A percentile compares a stretch with the other conserved stretches of the same genome.
These are phyloP conservation scores for Eriocheir sinensis DNA, from an alignment of 1,140 invertebrate species.

Conservation along the genomic window DNA sequence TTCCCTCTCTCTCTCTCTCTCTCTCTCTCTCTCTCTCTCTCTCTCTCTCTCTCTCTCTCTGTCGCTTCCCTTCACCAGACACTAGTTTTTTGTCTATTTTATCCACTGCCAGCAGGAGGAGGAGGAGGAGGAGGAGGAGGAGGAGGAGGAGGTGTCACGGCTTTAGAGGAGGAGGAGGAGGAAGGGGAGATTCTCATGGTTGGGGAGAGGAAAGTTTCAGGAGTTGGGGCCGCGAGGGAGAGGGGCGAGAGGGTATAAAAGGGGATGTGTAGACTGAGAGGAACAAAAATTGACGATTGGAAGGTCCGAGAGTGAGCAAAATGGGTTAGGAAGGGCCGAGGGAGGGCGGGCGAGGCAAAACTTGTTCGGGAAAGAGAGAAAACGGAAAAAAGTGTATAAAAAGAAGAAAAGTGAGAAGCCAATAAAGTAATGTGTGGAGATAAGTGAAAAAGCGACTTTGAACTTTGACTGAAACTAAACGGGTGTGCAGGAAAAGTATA, in stretches of 20 bases:
- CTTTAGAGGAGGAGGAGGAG: neutral
- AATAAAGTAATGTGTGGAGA: neutral
- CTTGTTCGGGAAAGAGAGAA: too few species aligned
- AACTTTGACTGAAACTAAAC: neutral
- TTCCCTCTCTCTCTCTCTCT: constrained; percentile 29
- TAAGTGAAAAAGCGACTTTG: neutral
- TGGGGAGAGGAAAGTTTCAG: neutral
- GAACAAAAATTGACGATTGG: neutral
- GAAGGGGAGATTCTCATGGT: too few species aligned
- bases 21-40: constrained; percentile 48
- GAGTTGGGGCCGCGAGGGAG: neutral
- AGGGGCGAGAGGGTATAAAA: neutral
- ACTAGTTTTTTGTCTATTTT: neutral
- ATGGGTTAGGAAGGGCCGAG: neutral
- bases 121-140: neutral
- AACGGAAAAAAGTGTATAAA: neutral
- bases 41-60: constrained; percentile 18
- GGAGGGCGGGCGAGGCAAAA: neutral
- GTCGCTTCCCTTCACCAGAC: neutral
- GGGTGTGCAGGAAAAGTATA: neutral
- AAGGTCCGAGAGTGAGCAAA: neutral
- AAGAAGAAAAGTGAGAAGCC: neutral
- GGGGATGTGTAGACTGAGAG: neutral
- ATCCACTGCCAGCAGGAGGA: neutral
- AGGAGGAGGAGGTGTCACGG: neutral